Evolutionary conservation across 2,113 vertebrate species (phyloP), one percentile per base, ranked within the genome.

Genomic region (Poeciliopsis prolifica): DNA sequence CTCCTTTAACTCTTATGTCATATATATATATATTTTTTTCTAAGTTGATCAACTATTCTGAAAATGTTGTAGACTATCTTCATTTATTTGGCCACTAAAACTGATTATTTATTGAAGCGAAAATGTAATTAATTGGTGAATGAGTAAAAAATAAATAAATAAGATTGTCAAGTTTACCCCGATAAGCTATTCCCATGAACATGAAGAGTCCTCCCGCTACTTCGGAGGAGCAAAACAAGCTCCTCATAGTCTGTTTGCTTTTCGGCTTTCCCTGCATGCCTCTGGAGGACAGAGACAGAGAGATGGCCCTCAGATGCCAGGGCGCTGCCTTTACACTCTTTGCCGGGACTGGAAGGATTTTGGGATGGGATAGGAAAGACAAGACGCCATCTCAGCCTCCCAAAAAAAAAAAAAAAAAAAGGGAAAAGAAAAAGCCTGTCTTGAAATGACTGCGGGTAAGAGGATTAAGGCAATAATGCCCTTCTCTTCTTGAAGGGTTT

Each of bases 391-490:
- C 95, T 96, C 95, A 95, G 95, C 95, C 95, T 95, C 95, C 95
- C 93, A 54, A 54, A 54, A 51, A 91, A 89, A 95, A 17, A 93
- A 95, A 95, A 51, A 51, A 51, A 51, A 51, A 31, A 31, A 30
- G 30, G 30, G 19, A 9, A 51, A 51, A 51, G 14, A 58, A 58
- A 91, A 89, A 95, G 95, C 94, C 95, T 96, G 96, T 95, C 94
- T 97, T 95, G 96, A 96, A 97, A 95, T 96, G 96, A 97, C 95
- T 96, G 95, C 93, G 95, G 92, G 93, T 99, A 99, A 99, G 97
- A 98, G 98, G 98, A 99, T 99, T 99, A 99, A 96, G 96, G 95
- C 92, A 96, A 97, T 99, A 97, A 98, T 97, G 95, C 97, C 96
- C 96, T 96, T 98, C 97, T 97, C 96, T 96, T 97, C 94, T 97